Evolutionary conservation across 2,797 vertebrate species (phyloP).

Genomic region (Sciaenops ocellatus): DNA sequence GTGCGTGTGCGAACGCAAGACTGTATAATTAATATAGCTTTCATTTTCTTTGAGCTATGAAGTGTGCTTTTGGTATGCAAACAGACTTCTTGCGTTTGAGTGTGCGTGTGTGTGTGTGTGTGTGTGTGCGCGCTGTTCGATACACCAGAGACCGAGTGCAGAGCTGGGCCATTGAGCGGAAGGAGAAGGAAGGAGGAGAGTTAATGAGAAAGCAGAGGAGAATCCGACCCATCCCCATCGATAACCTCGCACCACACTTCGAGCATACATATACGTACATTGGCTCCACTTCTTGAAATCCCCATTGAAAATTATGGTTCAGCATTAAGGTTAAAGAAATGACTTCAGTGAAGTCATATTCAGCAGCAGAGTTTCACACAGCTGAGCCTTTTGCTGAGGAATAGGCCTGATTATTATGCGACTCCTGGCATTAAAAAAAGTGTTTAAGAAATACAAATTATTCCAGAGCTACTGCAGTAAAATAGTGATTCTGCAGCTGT

Average conservation of each 20-base stretch:
- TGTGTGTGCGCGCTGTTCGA: conserved; percentile 31
- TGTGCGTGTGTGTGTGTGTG: conserved; percentile 14
- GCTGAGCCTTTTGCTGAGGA: conserved; percentile 49
- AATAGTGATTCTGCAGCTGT: conserved; percentile 47
- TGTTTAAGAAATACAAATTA: conserved; percentile 68
- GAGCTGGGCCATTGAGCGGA: conserved; percentile 73
- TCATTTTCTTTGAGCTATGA: conserved; percentile 77
- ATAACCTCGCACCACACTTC: conserved; percentile 74
- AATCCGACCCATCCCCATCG: conserved; percentile 62
- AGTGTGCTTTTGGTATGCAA: conserved; percentile 82
- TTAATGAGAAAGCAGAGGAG: conserved; percentile 79
- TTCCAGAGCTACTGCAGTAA: conserved; percentile 54
- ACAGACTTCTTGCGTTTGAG: conserved; percentile 66
- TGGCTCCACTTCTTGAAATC: conserved; percentile 51
- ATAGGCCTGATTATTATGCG: conserved; percentile 67
- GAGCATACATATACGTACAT: conserved; percentile 42
- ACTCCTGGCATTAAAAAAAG: conserved; percentile 63
- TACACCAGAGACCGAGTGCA: conserved; percentile 75
- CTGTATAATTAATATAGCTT: conserved; percentile 80
- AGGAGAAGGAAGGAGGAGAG: conserved; percentile 66
- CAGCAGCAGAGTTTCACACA: conserved; percentile 58
- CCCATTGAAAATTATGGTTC: conserved; percentile 65
- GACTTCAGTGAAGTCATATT: conserved; percentile 60
- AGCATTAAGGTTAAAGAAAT: conserved; percentile 57
- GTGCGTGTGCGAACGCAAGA: conserved; percentile 27